phyloP scores from a whole-genome alignment of 2,888 invertebrate species.

The Dichetophora obliterata region DNA sequence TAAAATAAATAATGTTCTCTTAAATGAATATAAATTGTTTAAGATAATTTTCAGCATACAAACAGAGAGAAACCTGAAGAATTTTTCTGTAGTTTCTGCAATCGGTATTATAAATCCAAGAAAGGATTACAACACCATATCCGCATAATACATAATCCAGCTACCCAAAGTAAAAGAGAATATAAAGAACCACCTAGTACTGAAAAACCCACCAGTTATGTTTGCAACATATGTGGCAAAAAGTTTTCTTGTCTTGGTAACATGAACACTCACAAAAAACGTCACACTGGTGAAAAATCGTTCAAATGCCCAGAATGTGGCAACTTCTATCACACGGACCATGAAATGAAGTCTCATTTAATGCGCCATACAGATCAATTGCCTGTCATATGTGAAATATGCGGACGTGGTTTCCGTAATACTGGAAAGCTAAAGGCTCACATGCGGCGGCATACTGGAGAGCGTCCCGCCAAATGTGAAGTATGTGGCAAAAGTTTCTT shows the following conservation, averaged over 20 bases:
- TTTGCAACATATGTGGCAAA: constrained; percentile 64
- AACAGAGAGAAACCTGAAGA: constrained; percentile 43
- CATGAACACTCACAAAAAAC: constrained; percentile 62
- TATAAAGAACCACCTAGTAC: constrained; percentile 33
- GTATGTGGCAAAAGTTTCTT: constrained; percentile 62
- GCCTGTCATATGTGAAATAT: constrained; percentile 63
- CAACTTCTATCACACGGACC: constrained; percentile 61
- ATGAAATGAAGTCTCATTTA: constrained; percentile 60
- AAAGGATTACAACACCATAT: constrained; percentile 57
- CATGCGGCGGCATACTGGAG: constrained; percentile 63
- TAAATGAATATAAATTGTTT: neutral
- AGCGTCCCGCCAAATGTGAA: constrained; percentile 62
- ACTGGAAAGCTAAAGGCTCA: constrained; percentile 63
- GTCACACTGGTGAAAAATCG: constrained; percentile 64
- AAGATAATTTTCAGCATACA: neutral
- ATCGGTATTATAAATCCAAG: constrained; percentile 57
- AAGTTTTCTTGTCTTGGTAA: constrained; percentile 64
- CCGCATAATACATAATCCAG: constrained; percentile 48
- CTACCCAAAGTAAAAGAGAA: neutral
- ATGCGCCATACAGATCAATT: constrained; percentile 61
- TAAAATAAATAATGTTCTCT: neutral
- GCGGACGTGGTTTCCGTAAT: constrained; percentile 62
- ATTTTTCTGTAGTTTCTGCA: constrained; percentile 58
- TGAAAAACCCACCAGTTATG: constrained; percentile 61
- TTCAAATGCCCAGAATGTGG: constrained; percentile 61